Evolutionary conservation across 2,888 invertebrate genomes (phyloP).

Genomic region (Orthonychiurus folsomi): DNA sequence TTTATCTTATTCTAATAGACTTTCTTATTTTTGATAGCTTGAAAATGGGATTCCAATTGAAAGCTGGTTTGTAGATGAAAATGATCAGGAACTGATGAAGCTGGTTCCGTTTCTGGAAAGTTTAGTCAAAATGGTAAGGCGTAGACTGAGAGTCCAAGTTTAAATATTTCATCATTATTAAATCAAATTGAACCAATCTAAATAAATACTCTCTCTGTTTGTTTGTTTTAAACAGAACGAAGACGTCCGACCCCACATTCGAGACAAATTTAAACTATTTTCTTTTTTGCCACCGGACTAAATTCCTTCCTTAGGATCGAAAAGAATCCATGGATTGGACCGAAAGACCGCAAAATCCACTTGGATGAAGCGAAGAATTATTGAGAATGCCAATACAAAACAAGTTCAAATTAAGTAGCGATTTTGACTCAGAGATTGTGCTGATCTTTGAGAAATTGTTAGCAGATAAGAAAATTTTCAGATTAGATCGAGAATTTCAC

Average conservation of each 20-base stretch:
- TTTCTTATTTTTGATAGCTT: conserved; percentile 52
- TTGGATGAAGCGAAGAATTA: too few species aligned
- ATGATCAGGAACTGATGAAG: conserved; percentile 81
- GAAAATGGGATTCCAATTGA: conserved; percentile 96
- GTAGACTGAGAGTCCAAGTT: not conserved
- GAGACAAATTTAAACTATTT: conserved; percentile 81
- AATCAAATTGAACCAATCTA: not conserved
- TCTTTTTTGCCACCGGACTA: conserved; percentile 80
- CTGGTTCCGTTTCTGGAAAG: conserved; percentile 83
- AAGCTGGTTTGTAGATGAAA: conserved; percentile 89
- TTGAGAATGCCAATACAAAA: too few species aligned
- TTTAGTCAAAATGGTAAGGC: conserved; percentile 64
- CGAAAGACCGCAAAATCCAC: too few species aligned
- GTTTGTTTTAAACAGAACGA: conserved; percentile 57
- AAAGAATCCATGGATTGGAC: too few species aligned
- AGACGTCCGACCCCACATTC: conserved; percentile 84
- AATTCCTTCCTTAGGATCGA: conserved; percentile 40
- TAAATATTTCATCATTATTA: not conserved
- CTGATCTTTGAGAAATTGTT: too few species aligned
- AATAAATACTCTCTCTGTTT: not conserved
- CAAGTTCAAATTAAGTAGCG: too few species aligned
- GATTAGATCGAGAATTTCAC: too few species aligned
- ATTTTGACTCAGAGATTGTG: too few species aligned
- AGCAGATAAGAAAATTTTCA: too few species aligned
- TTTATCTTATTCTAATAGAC: too few species aligned